Evolutionary conservation across 2,797 vertebrate genomes (phyloP).

Genomic region (Notoglanidium macrostoma): DNA sequence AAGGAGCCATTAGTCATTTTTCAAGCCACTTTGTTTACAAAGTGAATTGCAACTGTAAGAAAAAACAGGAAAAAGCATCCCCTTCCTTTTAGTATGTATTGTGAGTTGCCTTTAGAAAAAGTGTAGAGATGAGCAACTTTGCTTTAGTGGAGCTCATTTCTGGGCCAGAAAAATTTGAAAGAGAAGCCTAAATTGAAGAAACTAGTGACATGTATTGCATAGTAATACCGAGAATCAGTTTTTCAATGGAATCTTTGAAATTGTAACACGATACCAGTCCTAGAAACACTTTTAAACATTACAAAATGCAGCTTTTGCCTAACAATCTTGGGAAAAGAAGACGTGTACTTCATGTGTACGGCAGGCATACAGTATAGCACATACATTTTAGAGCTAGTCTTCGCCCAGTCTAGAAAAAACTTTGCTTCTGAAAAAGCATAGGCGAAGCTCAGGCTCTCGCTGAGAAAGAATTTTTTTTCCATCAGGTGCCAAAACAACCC

Average conservation of each 20-base stretch:
- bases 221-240: background rate
- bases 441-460: background rate
- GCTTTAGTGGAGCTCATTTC: background rate
- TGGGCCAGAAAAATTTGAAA: background rate
- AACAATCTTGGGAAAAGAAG: background rate
- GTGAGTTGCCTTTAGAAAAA: background rate
- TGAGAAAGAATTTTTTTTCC: constrained; percentile 8
- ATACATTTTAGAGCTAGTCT: background rate
- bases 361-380: background rate
- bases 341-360: background rate
- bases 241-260: background rate
- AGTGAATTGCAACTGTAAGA: background rate
- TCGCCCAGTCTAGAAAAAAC: background rate
- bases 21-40: background rate
- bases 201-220: background rate
- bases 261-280: background rate
- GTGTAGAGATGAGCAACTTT: background rate
- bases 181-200: background rate
- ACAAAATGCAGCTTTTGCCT: background rate
- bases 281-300: background rate
- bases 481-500: constrained; percentile 8
- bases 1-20: background rate
- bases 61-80: background rate
- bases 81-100: background rate
- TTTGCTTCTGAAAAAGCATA: background rate